Evolutionary conservation across 37 sponge, comb jelly and placozoan genomes (phyloP).

Genomic region (Chondrosia reniformis): DNA sequence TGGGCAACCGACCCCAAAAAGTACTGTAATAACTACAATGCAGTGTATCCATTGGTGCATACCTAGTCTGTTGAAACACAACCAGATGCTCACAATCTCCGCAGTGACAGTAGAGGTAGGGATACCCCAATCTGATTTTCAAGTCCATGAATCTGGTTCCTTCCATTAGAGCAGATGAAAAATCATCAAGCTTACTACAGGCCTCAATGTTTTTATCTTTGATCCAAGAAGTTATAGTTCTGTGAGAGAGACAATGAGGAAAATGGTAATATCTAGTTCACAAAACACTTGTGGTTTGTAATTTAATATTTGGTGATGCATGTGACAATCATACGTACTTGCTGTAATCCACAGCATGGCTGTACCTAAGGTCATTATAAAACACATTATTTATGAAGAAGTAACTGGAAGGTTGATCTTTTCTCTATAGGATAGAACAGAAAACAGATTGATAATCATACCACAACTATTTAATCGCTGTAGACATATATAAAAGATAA

Average conservation of each 20-base stretch:
- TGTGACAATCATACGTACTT: neutral
- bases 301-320: no score
- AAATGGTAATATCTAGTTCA: neutral
- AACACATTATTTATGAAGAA: conserved; percentile 86
- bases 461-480: no score
- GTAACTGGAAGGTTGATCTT: conserved; percentile 50
- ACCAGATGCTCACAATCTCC: conserved; percentile 86
- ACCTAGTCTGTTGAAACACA: conserved; percentile 73
- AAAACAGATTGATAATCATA: neutral
- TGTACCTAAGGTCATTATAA: conserved; percentile 60
- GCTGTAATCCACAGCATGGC: neutral
- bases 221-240: neutral
- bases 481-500: no score
- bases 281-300: neutral
- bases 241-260: neutral
- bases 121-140: conserved; percentile 73
- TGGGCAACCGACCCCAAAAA: no score
- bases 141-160: conserved; percentile 53
- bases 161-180: conserved; percentile 36
- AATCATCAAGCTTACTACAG: conserved; percentile 29
- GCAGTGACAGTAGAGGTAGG: conserved; percentile 88
- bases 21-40: neutral
- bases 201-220: neutral
- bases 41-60: no score
- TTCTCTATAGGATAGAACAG: neutral